Base-by-base conservation (phyloP, 2,888 invertebrate species). In the Elaeidobius kamerunicus region DNA sequence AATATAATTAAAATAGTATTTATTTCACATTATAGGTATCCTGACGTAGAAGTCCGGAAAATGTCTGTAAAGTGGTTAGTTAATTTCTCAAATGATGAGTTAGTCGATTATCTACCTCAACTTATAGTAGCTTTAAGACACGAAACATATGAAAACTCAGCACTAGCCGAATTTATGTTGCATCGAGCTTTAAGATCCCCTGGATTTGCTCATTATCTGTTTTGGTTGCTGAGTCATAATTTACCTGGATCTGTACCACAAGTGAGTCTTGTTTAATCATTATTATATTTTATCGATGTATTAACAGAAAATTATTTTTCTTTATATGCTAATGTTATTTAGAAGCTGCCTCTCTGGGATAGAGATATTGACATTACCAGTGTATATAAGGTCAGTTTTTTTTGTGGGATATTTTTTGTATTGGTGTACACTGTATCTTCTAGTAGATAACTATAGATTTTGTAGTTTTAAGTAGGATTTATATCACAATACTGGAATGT, bases 71-170 rank as follows among this genome's bases (percentile, higher is more conserved):
- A 80, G 39, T 87, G 94, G 81, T 82, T 98, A 56, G 78, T 83
- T 36, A 78, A 79, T 11, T 81, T 95, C 71, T 82, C 86, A 1
- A 88, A 87, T 64, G 96, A 96, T 70, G 92, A 93, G 65, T 74
- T 99, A 34, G 86, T 91, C 27, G 90, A 94, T 68, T 91, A 91
- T 69, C 75, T 98, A 64, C 97, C 98, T 1, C 98, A 99, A 68
- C 77, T 98, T 9, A 84, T 95, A 35, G 93, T 96, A 75, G 96
- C 87, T 57, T 76, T 91, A 65, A 91, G 89, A 61, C 91, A 86
- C 72, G 95, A 91, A 76, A 93, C 88, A 1, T 93, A 91, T 68
- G 94, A 96, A 69, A 84, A 89, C 36, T 94, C 94, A 11, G 82
- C 91, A 0, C 77, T 97, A 47, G 89, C 94, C 1, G 78, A 81